Evolutionary conservation across 2,888 invertebrate genomes (phyloP).

Genomic region (Onchidella celtica): DNA sequence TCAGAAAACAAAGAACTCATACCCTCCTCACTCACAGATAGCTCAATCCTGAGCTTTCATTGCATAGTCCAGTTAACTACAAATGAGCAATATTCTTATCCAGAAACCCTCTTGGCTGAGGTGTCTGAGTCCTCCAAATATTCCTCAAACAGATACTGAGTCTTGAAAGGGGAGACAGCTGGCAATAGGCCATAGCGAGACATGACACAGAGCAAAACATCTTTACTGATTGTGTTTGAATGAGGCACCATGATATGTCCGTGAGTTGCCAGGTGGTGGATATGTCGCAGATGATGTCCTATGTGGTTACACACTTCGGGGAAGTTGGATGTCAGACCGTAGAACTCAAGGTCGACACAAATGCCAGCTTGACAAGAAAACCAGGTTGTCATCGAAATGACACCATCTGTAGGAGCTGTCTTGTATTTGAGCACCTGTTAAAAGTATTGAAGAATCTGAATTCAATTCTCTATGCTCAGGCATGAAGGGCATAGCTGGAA

Average conservation of each 20-base stretch:
- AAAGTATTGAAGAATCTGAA: neutral
- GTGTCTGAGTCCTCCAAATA: neutral
- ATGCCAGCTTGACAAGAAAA: neutral
- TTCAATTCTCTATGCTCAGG: too few relatives aligned
- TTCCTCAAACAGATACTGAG: conserved; percentile 7
- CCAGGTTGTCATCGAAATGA: neutral
- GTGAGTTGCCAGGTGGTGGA: neutral
- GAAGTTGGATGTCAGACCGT: neutral
- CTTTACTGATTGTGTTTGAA: neutral
- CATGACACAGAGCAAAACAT: neutral
- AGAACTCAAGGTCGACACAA: conserved; percentile 4
- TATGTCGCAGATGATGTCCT: neutral
- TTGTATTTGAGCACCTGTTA: neutral
- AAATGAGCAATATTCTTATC: too few relatives aligned
- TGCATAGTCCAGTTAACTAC: too few relatives aligned
- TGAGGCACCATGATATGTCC: conserved; percentile 8
- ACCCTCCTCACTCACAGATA: too few relatives aligned
- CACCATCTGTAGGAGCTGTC: neutral
- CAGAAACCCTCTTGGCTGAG: too few relatives aligned
- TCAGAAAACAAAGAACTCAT: too few relatives aligned
- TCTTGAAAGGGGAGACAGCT: neutral
- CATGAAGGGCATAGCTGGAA: too few relatives aligned
- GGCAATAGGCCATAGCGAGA: neutral
- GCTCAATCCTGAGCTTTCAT: too few relatives aligned
- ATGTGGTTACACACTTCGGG: neutral